Percentiles rank a stretch among this genome's conserved stretches.
Conservation (phyloP, 2,797 vertebrate species). For the Pogoniulus pusillus region DNA sequence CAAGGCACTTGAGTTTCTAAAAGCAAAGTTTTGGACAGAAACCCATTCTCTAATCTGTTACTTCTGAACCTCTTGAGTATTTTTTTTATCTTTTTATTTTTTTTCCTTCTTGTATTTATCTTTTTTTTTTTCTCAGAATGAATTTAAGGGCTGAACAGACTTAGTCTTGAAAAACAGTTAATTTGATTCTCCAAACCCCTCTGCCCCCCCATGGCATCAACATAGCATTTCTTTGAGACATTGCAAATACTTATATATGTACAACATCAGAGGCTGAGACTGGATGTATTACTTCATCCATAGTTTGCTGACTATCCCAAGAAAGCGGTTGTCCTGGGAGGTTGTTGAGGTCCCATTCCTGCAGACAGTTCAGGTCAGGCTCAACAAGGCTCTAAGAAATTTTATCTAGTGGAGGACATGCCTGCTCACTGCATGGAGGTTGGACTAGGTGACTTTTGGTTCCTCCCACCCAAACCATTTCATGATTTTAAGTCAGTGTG, state of each 20-base stretch:
- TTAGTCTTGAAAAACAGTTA: neutral
- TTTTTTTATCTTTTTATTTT: neutral
- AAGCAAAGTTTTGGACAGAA: neutral
- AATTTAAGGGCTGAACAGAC: neutral
- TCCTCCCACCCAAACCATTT: too few relatives aligned
- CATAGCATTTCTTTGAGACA: neutral
- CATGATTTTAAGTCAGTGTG: neutral
- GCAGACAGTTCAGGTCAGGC: too few relatives aligned
- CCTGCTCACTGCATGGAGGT: too few relatives aligned
- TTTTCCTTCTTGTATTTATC: neutral
- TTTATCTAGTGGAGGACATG: too few relatives aligned
- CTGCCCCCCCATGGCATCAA: rapidly evolving
- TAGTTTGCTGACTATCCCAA: neutral
- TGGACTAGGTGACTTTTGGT: too few relatives aligned
- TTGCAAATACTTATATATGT: neutral
- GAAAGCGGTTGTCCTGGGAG: too few relatives aligned
- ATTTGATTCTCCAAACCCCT: neutral
- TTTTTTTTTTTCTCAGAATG: neutral
- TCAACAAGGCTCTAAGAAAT: too few relatives aligned
- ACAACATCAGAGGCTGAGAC: neutral
- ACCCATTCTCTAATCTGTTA: neutral
- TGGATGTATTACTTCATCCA: neutral
- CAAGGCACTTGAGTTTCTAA: slow-evolving; percentile 14
- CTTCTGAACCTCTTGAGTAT: neutral
- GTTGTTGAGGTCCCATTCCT: too few relatives aligned